Evolutionary conservation across 2,888 invertebrate species (phyloP), one percentile per base, ranked within the genome.

Genomic region (Cylindroiulus punctatus): DNA sequence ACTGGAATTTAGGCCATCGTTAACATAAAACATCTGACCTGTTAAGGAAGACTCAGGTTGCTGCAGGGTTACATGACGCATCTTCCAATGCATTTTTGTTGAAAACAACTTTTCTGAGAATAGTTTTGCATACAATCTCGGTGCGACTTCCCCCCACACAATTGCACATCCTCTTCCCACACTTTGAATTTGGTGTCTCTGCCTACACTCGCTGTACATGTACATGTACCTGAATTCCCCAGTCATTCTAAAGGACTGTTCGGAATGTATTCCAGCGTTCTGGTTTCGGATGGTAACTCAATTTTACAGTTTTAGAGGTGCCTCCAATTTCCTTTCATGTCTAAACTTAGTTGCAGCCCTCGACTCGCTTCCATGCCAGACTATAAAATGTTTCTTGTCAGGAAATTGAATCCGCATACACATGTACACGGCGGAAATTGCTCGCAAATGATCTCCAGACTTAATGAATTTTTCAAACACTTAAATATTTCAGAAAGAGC

Each of bases 81-180:
- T 52, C 52, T n/a, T 10, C 10, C 1, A 52, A n/a, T n/a, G 2
- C 19, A 52, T 52, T 52, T 52, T 52, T 52, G 52, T 52, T 52
- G n/a, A 52, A 52, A 52, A 52, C 52, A 52, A 19, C n/a, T 52
- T 52, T 52, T 19, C 52, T 52, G 52, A 52, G 52, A 52, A 52
- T 52, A 19, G 52, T 52, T n/a, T 52, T 52, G 10, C 52, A 52
- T n/a, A n/a, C 52, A 52, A 52, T 52, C 12, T n/a, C 36, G 36
- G n/a, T 52, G n/a, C n/a, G 7, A n/a, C n/a, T n/a, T 52, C 52
- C 52, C 52, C 52, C 52, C 52, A 52, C 52, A 52, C 52, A 52
- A 52, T n/a, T 1, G n/a, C n/a, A 52, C n/a, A 52, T 52, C 52
- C 52, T 52, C 52, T 52, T 52, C 52, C 52, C 7, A 52, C 52